These are phyloP conservation scores for Drosophila pegasa DNA, from an alignment of 2,888 invertebrate species.

Conservation along the genomic window DNA sequence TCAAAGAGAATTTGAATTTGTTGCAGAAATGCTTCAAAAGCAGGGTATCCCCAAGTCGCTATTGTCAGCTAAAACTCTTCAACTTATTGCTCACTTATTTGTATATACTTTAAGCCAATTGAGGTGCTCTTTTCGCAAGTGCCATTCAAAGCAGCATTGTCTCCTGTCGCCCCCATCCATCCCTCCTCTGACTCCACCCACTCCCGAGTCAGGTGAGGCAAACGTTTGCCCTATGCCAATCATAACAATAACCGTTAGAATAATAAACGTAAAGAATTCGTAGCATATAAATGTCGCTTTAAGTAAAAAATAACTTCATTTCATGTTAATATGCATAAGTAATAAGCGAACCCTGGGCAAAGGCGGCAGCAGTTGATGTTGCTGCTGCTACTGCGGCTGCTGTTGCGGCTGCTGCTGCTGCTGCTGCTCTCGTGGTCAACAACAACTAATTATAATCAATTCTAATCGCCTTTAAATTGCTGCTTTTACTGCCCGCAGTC, in stretches of 20 bases:
- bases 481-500: conserved; percentile 52
- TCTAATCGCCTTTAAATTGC: conserved; percentile 83
- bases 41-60: not conserved
- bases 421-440: conserved; percentile 44
- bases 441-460: conserved; percentile 82
- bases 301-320: conserved; percentile 80
- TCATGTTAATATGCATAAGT: conserved; percentile 58
- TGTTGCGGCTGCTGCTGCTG: conserved; percentile 21
- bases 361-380: conserved; percentile 1
- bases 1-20: no score
- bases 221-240: conserved; percentile 24
- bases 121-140: conserved; percentile 1
- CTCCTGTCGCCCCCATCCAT: not conserved
- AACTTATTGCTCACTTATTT: not conserved
- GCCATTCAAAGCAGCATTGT: not conserved
- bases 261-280: conserved; percentile 56
- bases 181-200: not conserved
- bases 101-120: conserved; percentile 25
- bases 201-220: conserved; percentile 2
- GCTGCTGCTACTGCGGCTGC: not conserved
- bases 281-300: conserved; percentile 72
- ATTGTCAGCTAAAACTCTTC: no score
- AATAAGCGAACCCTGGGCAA: conserved; percentile 18
- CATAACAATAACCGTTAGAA: conserved; percentile 36
- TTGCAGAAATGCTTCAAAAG: not conserved